These are phyloP conservation scores for Corythornis cristatus DNA, from an alignment of 2,113 vertebrate genomes.

Conservation along the genomic window DNA sequence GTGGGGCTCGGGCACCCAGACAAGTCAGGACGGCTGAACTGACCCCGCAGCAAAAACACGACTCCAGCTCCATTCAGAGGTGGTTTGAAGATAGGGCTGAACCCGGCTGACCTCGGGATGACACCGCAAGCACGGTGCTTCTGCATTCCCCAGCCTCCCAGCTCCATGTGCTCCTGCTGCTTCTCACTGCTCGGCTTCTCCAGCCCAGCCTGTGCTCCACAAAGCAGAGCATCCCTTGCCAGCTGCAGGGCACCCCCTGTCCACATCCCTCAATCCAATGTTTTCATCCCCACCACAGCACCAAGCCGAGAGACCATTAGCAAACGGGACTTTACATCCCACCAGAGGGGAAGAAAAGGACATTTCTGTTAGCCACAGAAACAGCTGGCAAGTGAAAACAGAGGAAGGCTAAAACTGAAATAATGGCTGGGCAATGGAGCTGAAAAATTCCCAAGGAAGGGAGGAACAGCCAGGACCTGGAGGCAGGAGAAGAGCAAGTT, in stretches of 20 bases:
- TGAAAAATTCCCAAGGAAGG: neutral
- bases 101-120: neutral
- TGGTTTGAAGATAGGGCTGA: neutral
- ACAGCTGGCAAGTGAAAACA: neutral
- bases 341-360: neutral
- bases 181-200: rapidly evolving
- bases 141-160: neutral
- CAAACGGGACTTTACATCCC: rapidly evolving
- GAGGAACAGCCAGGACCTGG: neutral
- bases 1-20: neutral
- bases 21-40: neutral
- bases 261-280: neutral
- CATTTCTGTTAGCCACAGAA: neutral
- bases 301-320: rapidly evolving
- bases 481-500: neutral
- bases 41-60: neutral
- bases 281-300: neutral
- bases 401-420: neutral
- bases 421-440: neutral
- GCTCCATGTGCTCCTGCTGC: neutral
- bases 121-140: rapidly evolving
- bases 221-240: rapidly evolving
- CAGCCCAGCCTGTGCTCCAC: too few relatives aligned
- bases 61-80: neutral
- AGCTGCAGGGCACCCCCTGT: neutral